These are phyloP conservation scores for Homalodisca vitripennis DNA, from an alignment of 1,140 invertebrate species.

Conservation along the genomic window DNA sequence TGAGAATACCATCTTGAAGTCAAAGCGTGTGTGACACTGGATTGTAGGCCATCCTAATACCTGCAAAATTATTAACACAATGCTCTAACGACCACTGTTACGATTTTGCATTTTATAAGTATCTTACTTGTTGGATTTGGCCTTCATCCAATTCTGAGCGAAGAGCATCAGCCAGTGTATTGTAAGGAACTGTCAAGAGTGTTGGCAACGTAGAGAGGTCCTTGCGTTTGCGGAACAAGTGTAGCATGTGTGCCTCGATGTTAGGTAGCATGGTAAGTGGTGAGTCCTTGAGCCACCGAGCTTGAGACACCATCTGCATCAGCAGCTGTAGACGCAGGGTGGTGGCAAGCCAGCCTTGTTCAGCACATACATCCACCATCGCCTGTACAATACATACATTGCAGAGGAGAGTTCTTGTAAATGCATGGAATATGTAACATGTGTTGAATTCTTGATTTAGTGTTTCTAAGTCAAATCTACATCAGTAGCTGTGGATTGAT, in stretches of 20 bases:
- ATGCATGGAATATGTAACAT: too few relatives aligned
- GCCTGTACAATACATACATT: slow-evolving; percentile 62
- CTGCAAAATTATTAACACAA: too few relatives aligned
- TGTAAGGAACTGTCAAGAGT: slow-evolving; percentile 30
- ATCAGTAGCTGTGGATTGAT: too few relatives aligned
- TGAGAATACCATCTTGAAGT: too few relatives aligned
- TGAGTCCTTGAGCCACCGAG: slow-evolving; percentile 83
- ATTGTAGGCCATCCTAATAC: too few relatives aligned
- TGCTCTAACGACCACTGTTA: too few relatives aligned
- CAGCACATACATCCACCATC: slow-evolving; percentile 91
- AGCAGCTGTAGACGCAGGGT: slow-evolving; percentile 72
- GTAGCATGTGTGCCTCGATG: slow-evolving; percentile 57
- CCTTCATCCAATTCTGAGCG: slow-evolving; percentile 40
- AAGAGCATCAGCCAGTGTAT: slow-evolving; percentile 35
- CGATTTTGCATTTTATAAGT: too few relatives aligned
- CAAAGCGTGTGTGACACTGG: too few relatives aligned
- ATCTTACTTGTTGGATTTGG: slow-evolving; percentile 44
- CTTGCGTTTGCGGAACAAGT: slow-evolving; percentile 43
- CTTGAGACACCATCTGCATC: slow-evolving; percentile 93
- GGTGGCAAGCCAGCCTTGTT: slow-evolving; percentile 83
- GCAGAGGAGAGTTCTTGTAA: too few relatives aligned
- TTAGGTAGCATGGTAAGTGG: slow-evolving; percentile 80
- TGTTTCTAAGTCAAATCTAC: too few relatives aligned
- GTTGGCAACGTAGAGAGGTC: slow-evolving; percentile 33
- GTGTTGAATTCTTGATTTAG: too few relatives aligned